Percentiles rank a stretch among this genome's conserved stretches.
phyloP scores from a whole-genome alignment of 2,113 vertebrate species.

The Nymphicus hollandicus region DNA sequence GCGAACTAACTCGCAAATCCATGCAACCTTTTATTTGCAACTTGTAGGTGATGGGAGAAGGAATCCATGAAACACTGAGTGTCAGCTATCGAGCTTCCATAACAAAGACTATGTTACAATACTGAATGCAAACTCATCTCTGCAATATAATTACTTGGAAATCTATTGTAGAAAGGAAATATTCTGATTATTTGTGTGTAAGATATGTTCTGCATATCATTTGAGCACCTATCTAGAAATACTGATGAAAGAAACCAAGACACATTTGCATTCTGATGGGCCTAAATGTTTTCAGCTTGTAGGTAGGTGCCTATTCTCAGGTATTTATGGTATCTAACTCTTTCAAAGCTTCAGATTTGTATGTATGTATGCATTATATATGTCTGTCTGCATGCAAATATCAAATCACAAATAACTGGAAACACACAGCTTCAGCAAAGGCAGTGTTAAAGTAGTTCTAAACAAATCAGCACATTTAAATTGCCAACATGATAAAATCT shows the following conservation, averaged over 20 bases:
- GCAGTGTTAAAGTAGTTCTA: conserved; percentile 14
- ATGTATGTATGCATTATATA: background rate
- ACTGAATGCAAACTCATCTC: background rate
- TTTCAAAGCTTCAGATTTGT: conserved; percentile 6
- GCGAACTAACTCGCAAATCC: background rate
- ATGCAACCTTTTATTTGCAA: background rate
- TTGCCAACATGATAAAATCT: conserved; percentile 13
- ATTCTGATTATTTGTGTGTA: background rate
- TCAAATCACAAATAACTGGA: conserved; percentile 26
- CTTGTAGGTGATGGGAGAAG: background rate
- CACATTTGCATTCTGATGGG: conserved; percentile 1
- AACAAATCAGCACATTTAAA: conserved; percentile 49
- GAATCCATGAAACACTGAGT: background rate
- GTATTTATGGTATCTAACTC: conserved; percentile 2
- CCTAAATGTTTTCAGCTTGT: conserved; percentile 35
- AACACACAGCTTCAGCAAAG: conserved; percentile 33
- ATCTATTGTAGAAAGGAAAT: background rate
- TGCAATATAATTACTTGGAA: background rate
- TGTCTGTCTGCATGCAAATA: background rate
- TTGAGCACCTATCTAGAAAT: background rate
- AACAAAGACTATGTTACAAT: background rate
- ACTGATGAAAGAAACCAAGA: conserved; percentile 3
- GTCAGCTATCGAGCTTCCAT: background rate
- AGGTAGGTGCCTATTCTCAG: background rate
- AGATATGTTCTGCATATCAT: background rate